Evolutionary conservation across 2,113 vertebrate species (phyloP).

Genomic region (Cinclus cinclus): DNA sequence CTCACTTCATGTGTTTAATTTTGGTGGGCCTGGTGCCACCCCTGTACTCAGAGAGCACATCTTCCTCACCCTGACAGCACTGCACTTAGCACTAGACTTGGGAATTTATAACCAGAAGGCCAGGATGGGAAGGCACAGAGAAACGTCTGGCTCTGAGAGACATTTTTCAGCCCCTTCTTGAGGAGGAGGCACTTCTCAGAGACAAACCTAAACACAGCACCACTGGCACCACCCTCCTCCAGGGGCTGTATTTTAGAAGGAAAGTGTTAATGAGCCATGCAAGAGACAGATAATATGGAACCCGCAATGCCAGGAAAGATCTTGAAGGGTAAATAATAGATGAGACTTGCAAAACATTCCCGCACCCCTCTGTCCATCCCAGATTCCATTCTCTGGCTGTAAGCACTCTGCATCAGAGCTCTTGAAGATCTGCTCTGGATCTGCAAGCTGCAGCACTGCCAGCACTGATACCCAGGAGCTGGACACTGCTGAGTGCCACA

Average conservation of each 20-base stretch:
- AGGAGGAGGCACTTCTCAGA: background rate
- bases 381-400: background rate
- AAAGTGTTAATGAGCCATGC: background rate
- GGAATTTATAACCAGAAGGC: background rate
- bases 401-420: background rate
- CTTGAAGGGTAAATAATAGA: background rate
- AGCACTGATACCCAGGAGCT: background rate
- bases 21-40: background rate
- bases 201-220: background rate
- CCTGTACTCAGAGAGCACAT: background rate
- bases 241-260: background rate
- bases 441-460: background rate
- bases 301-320: background rate
- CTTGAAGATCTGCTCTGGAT: background rate
- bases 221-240: background rate
- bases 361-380: background rate
- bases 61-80: background rate
- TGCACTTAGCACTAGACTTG: background rate
- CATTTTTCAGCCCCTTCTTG: background rate
- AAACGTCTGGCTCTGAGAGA: background rate
- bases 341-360: background rate
- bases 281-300: background rate
- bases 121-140: background rate
- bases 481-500: background rate
- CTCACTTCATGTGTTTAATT: background rate